phyloP scores from a whole-genome alignment of 2,113 vertebrate species.

The Ammospiza nelsoni region DNA sequence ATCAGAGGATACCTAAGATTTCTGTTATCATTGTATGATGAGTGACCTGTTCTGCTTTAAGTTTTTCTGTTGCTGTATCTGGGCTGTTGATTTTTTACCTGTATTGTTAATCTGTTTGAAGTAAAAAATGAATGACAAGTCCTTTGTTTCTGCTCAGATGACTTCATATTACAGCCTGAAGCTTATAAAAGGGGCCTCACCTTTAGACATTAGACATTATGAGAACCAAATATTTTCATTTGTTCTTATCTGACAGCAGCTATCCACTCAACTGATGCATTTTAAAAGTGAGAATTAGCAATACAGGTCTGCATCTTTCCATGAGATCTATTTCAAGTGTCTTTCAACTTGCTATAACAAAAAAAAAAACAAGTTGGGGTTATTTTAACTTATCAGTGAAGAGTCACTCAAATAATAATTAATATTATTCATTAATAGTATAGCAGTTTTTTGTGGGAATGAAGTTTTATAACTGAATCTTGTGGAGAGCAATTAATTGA shows the following conservation, averaged over 20 bases:
- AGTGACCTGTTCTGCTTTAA: background rate
- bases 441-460: background rate
- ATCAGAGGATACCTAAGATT: background rate
- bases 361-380: fast-evolving
- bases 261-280: background rate
- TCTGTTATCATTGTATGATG: background rate
- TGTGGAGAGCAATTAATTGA: background rate
- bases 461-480: background rate
- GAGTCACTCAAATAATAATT: background rate
- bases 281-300: background rate
- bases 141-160: background rate
- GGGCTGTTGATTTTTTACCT: background rate
- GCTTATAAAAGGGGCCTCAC: background rate
- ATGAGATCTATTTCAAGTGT: background rate
- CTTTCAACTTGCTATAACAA: background rate
- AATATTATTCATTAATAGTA: background rate
- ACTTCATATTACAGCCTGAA: background rate
- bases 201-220: background rate
- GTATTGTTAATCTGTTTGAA: background rate
- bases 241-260: background rate
- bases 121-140: background rate
- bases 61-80: background rate
- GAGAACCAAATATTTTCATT: background rate
- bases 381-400: background rate
- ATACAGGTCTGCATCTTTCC: background rate